phyloP scores from a whole-genome alignment of 2,113 vertebrate species.

The Serinus canaria region DNA sequence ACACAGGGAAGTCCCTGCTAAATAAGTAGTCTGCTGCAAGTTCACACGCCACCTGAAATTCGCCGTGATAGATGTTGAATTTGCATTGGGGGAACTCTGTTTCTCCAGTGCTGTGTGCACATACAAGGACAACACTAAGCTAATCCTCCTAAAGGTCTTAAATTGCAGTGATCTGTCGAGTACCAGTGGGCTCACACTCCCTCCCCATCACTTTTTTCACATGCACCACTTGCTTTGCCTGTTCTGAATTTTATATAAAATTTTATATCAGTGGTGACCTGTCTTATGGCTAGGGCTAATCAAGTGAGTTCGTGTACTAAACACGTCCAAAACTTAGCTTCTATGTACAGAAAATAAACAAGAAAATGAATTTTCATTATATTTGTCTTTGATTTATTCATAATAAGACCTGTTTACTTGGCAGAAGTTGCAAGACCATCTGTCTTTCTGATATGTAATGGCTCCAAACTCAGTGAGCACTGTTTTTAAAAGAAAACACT shows the following conservation, averaged over 20 bases:
- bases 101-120: accelerated
- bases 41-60: background rate
- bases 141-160: background rate
- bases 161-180: background rate
- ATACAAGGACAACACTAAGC: background rate
- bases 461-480: slow-evolving; percentile 18
- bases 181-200: background rate
- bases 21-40: background rate
- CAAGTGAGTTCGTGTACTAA: background rate
- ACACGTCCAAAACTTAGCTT: background rate
- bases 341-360: background rate
- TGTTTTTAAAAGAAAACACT: slow-evolving; percentile 19
- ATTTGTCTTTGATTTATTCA: slow-evolving; percentile 45
- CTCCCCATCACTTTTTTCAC: background rate
- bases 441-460: slow-evolving; percentile 43
- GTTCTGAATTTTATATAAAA: background rate
- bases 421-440: slow-evolving; percentile 44
- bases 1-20: background rate
- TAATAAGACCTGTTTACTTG: slow-evolving; percentile 51
- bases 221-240: background rate
- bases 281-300: background rate
- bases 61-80: background rate
- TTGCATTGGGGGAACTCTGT: background rate
- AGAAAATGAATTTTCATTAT: slow-evolving; percentile 15
- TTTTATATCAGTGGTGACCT: background rate